Evolutionary conservation across 2,797 vertebrate genomes (phyloP).

Genomic region (Hydrophis major): DNA sequence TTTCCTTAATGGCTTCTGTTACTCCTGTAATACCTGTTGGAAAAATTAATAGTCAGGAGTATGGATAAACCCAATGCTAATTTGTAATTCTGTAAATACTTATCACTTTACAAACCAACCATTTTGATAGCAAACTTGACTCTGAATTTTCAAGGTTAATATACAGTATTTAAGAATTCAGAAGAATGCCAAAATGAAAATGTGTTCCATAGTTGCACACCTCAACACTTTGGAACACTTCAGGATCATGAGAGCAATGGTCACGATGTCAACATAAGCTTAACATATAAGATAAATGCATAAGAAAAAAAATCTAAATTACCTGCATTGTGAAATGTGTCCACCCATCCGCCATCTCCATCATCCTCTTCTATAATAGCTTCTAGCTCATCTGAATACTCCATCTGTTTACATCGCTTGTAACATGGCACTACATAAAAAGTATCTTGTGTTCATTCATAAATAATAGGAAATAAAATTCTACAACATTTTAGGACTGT

Average conservation of each 20-base stretch:
- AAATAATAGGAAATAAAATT: neutral
- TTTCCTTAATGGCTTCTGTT: constrained; percentile 88
- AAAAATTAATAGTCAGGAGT: neutral
- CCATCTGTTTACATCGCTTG: constrained; percentile 99
- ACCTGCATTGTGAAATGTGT: constrained; percentile 96
- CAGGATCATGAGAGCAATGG: neutral
- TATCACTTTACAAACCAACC: neutral
- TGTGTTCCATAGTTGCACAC: neutral
- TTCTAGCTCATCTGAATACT: constrained; percentile 96
- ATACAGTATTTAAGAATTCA: neutral
- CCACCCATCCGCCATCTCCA: constrained; percentile 98
- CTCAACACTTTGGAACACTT: neutral
- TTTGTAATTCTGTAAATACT: neutral
- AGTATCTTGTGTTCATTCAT: neutral
- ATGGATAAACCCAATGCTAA: neutral
- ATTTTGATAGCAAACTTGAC: neutral
- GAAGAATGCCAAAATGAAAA: neutral
- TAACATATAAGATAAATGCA: neutral
- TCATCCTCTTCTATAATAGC: constrained; percentile 99
- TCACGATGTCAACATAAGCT: neutral
- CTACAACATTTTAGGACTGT: neutral
- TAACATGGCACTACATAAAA: constrained; percentile 88
- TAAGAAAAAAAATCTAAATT: constrained; percentile 29
- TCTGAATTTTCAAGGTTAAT: neutral
- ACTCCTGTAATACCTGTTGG: constrained; percentile 79